A percentile compares a stretch with the other conserved stretches of the same genome.
phyloP scores from a whole-genome alignment of 92 coral and sea anemone species.

The Epizoanthus rinbou region DNA sequence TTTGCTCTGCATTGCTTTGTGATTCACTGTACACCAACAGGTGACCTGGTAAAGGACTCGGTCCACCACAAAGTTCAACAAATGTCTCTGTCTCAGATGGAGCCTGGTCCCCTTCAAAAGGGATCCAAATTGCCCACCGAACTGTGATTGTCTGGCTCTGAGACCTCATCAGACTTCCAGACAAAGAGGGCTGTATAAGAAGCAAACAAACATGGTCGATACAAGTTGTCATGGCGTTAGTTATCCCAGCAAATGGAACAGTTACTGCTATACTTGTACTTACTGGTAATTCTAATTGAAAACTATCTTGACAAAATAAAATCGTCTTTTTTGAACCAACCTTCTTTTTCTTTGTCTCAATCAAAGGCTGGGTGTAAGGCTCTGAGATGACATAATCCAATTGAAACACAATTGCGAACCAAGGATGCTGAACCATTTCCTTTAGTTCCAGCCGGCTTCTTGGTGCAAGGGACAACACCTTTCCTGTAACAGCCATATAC shows the following conservation, averaged over 20 bases:
- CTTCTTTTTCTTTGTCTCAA: conserved; percentile 84
- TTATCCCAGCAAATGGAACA: not conserved
- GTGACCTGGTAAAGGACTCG: conserved; percentile 73
- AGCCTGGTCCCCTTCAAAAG: conserved; percentile 67
- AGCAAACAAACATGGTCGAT: not conserved
- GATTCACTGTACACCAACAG: conserved; percentile 69
- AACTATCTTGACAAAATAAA: not conserved
- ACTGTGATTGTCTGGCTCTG: conserved; percentile 81
- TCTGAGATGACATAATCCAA: conserved; percentile 93
- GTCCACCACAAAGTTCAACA: conserved; percentile 72
- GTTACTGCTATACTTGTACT: not conserved
- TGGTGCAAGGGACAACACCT: conserved; percentile 80
- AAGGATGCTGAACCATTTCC: conserved; percentile 81
- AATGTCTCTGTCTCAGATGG: conserved; percentile 65
- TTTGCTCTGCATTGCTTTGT: not conserved
- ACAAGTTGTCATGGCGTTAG: not conserved
- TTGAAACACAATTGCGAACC: conserved; percentile 94
- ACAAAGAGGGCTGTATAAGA: conserved; percentile 64
- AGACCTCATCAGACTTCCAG: conserved; percentile 96
- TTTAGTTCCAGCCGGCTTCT: conserved; percentile 90
- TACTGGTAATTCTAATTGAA: not conserved
- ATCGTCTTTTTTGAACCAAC: conserved; percentile 30
- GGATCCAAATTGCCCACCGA: conserved; percentile 91
- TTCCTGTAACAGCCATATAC: conserved; percentile 51
- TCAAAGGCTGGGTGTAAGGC: conserved; percentile 87